These are phyloP conservation scores for Torymus auratus DNA, from an alignment of 2,888 invertebrate species.

Conservation along the genomic window DNA sequence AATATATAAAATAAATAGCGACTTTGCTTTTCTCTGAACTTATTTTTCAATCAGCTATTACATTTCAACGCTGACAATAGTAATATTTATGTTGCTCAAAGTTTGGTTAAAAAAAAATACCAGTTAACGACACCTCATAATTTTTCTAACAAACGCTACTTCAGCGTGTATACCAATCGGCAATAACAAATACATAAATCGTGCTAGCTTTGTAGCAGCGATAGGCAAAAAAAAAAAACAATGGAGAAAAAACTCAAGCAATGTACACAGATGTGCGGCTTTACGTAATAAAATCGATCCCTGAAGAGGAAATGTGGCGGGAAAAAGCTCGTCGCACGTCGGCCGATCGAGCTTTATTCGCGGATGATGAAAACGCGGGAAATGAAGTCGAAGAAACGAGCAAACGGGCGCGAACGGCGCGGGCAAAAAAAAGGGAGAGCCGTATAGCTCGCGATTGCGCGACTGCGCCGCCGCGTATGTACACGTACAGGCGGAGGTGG, in stretches of 20 bases:
- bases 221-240: background rate
- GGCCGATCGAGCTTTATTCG: slow-evolving; percentile 36
- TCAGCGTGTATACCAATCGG: background rate
- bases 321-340: background rate
- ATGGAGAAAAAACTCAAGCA: background rate
- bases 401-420: slow-evolving; percentile 21
- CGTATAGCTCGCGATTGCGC: slow-evolving; percentile 4
- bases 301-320: background rate
- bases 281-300: slow-evolving; percentile 38
- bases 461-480: background rate
- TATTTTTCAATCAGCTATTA: too few species aligned
- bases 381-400: slow-evolving; percentile 40
- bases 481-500: slow-evolving; percentile 43
- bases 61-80: too few species aligned
- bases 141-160: background rate
- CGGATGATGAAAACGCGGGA: slow-evolving; percentile 39
- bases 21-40: too few species aligned
- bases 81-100: too few species aligned
- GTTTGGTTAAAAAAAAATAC: background rate
- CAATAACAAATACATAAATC: slow-evolving; percentile 46
- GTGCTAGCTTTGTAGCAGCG: background rate
- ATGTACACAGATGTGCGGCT: background rate
- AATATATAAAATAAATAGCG: too few species aligned
- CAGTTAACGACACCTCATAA: background rate
- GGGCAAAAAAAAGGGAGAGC: slow-evolving; percentile 29